Evolutionary conservation across 2,888 invertebrate species (phyloP), one percentile per base, ranked within the genome.

Genomic region (Heteromurus nitidus): DNA sequence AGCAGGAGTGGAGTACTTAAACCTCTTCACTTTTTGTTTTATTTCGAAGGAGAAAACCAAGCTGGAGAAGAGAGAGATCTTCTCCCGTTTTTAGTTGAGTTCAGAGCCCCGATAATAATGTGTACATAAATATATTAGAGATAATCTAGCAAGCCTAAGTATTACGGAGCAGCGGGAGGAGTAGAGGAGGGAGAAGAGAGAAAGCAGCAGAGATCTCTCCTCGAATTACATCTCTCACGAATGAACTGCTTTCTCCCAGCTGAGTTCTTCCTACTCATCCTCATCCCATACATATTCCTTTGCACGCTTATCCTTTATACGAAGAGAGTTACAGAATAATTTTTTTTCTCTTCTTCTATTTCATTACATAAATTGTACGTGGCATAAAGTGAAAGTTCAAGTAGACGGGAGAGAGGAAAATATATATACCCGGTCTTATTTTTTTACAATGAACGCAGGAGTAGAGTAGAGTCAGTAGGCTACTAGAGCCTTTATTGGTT

Each of bases 71-170:
- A 24, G 2, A 58, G 50, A 50, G 36, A n/a, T 36, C 13, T 36
- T 36, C 60, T 60, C 26, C 36, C 5, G 28, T n/a, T 30, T 22
- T 30, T 31, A 18, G 1, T 62, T 30, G 5, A 31, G 62, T 31
- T 44, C 65, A 65, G 22, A 11, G 60, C 28, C 24, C n/a, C 55
- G 24, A 55, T 55, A 55, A 62, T 62, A 62, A 62, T 62, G 62
- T 62, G 62, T 62, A 62, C 62, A 62, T 62, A 62, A 62, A 62
- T 62, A 62, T 62, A 62, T 62, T 62, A 62, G 62, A 62, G 62
- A 62, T 62, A 62, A 62, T 62, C 62, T 30, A 62, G 31, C 31
- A 30, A 20, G 30, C 31, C 16, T n/a, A 30, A 31, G 62, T 31
- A 62, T 62, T 62, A 30, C 11, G 62, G n/a, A 31, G 31, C 7